Base-by-base conservation (phyloP, 1,140 invertebrate species). In the Neotoxoptera formosana region DNA sequence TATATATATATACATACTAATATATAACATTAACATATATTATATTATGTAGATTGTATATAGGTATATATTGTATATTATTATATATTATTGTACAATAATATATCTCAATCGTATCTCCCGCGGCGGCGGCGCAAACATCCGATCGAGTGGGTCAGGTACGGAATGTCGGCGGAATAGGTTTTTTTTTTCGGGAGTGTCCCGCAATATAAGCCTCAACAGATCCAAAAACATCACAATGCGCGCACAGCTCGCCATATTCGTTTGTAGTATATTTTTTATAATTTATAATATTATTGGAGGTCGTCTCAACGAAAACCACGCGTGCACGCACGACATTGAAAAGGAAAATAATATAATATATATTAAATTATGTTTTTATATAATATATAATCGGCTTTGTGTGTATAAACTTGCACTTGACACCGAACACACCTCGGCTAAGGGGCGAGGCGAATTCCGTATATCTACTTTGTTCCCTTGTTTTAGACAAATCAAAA, bases 61-160 rank as follows among this genome's bases (percentile, higher is more conserved):
- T 67, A 67, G 14, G 17, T 60, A 53, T 25, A 53, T 56, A 53
- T 53, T 53, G 51, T 11, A 60, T 60, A 60, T 60, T 60, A 60
- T 56, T 25, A 9, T 60, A 67, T 76, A 76, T 76, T 76, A 76
- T 76, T 76, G 60, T 76, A 76, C 30, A n/a, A 76, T 76, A 76
- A 76, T 76, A 76, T 76, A 76, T 76, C 60, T 76, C n/a, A 76
- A 76, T 76, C 60, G 60, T 76, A 76, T 76, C 60, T 76, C 60
- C 60, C 6, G n/a, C 60, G 60, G 60, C 60, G 60, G 60, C 11
- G 60, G 11, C n/a, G n/a, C n/a, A 76, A 76, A 76, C 60, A 76
- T 76, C 14, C n/a, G n/a, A 76, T 76, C 60, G 60, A n/a, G 60
- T 76, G 60, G 60, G 60, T 76, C 60, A 76, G n/a, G 21, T n/a